phyloP scores from a whole-genome alignment of 2,888 invertebrate genomes.

The Rotaria socialis region DNA sequence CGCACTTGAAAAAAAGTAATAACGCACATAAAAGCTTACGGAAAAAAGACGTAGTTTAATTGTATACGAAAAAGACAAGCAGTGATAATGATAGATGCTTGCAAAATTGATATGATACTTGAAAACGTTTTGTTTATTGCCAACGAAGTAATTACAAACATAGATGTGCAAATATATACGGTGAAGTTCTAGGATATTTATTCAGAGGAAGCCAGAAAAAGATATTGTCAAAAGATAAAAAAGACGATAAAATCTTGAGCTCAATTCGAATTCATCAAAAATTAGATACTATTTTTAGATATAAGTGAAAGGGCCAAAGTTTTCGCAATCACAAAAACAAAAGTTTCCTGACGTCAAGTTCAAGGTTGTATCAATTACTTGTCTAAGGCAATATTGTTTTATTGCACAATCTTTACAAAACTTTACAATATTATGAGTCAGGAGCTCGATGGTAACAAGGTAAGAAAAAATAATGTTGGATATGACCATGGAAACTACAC shows the following conservation, averaged over 20 bases:
- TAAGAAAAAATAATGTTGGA: neutral
- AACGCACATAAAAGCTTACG: neutral
- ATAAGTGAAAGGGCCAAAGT: too few species aligned
- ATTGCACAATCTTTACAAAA: neutral
- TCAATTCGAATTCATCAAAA: too few species aligned
- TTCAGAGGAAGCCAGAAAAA: neutral
- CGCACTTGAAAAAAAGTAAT: neutral
- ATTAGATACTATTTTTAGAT: too few species aligned
- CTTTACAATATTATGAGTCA: neutral
- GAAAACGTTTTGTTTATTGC: neutral
- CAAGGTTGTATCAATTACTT: neutral
- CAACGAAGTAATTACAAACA: neutral
- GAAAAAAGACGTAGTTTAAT: neutral
- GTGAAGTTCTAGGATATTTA: neutral
- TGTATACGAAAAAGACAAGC: neutral
- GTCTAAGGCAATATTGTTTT: neutral
- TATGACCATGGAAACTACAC: neutral
- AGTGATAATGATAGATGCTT: neutral
- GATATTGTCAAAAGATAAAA: neutral
- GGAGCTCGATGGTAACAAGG: neutral
- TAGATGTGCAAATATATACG: neutral
- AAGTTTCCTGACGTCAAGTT: too few species aligned
- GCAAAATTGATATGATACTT: neutral
- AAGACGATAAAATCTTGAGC: too few species aligned
- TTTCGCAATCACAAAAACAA: too few species aligned